A percentile compares a stretch with the other conserved stretches of the same genome.
Evolutionary conservation across 2,797 vertebrate genomes (phyloP).

Genomic region (Micrastur ruficollis): DNA sequence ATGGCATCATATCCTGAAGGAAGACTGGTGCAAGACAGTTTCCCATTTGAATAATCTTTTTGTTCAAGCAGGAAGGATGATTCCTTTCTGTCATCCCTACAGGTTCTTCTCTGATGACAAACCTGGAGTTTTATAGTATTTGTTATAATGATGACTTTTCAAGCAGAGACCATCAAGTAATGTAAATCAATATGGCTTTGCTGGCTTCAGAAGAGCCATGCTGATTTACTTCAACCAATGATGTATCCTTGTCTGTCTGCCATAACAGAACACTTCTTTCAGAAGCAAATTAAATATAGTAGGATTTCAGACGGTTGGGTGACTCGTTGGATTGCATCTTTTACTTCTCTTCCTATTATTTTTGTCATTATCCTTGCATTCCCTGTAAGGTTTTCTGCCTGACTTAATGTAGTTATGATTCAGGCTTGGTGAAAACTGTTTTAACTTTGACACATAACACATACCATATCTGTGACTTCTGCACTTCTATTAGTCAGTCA

Average conservation of each 20-base stretch:
- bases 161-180: background rate
- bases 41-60: constrained; percentile 16
- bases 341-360: constrained; percentile 7
- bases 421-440: background rate
- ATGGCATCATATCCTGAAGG: background rate
- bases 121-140: background rate
- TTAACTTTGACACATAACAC: constrained; percentile 6
- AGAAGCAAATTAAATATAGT: background rate
- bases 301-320: background rate
- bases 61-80: constrained; percentile 1
- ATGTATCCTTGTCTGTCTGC: background rate
- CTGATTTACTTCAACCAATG: constrained; percentile 7
- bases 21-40: background rate
- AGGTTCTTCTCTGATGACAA: background rate
- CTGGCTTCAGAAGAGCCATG: background rate
- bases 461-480: constrained; percentile 19
- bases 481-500: constrained; percentile 33
- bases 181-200: constrained; percentile 27
- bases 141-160: constrained; percentile 25
- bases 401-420: background rate
- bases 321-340: background rate
- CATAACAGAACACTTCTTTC: background rate
- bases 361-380: constrained; percentile 14
- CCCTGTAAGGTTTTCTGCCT: background rate
- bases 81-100: background rate